Conservation (phyloP, 1,140 invertebrate species). For the Pomacea maculata region DNA sequence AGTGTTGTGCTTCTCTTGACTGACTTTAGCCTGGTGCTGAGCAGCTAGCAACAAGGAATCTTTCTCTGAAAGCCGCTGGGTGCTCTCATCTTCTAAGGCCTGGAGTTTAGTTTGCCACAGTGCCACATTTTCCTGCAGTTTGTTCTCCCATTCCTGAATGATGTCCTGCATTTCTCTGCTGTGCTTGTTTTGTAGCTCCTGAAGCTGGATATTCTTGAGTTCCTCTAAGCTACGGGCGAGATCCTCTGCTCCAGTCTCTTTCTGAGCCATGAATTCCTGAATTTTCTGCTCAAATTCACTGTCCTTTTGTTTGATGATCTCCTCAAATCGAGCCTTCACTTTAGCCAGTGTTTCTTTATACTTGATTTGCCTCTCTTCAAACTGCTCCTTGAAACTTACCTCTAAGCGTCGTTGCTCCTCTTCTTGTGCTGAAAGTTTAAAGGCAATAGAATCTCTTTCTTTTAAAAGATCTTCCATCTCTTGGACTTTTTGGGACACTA, state of each 20-base stretch:
- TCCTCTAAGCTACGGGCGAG: slow-evolving; percentile 42
- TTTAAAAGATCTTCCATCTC: slow-evolving; percentile 26
- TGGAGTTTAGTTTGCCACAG: slow-evolving; percentile 22
- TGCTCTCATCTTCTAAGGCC: background rate
- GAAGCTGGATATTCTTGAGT: slow-evolving; percentile 42
- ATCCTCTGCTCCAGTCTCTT: slow-evolving; percentile 47
- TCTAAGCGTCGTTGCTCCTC: slow-evolving; percentile 39
- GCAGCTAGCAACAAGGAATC: background rate
- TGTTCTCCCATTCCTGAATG: slow-evolving; percentile 34
- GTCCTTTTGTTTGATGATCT: slow-evolving; percentile 56
- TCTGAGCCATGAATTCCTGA: slow-evolving; percentile 43
- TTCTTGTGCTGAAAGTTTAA: slow-evolving; percentile 21
- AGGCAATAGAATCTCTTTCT: slow-evolving; percentile 28
- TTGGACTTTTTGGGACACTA: slow-evolving; percentile 27
- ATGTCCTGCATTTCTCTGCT: slow-evolving; percentile 28
- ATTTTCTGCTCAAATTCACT: slow-evolving; percentile 47
- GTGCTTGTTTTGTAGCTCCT: slow-evolving; percentile 40
- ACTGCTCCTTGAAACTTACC: slow-evolving; percentile 48
- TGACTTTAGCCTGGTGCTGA: background rate
- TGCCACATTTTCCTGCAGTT: slow-evolving; percentile 20
- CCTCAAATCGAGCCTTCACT: slow-evolving; percentile 56
- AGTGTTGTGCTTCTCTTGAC: background rate
- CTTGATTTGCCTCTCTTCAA: slow-evolving; percentile 49
- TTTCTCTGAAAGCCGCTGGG: background rate
- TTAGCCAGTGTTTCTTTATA: slow-evolving; percentile 51